Base-by-base conservation (phyloP, 2,888 invertebrate species). In the Steinernema hermaphroditum region DNA sequence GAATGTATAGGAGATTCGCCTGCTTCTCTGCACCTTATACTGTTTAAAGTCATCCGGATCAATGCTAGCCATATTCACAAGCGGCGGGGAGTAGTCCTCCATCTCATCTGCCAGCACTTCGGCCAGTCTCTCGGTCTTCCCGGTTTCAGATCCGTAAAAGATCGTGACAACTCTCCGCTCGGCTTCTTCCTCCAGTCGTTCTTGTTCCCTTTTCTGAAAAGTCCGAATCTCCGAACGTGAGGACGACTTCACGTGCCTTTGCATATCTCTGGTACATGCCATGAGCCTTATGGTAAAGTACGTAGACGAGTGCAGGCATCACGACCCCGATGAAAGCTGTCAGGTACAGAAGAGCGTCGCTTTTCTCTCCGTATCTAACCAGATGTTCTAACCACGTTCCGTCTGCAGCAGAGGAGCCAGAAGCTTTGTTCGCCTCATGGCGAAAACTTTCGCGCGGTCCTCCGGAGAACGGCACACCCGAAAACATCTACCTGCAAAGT, bases 301-400 rank as follows among this genome's bases (percentile, higher is more conserved):
- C 50, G 71, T 83, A 84, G 72, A 84, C 80, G 34, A 84, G 54
- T 34, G 81, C 83, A 4, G 85, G 85, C 74, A 84, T 75, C 1
- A 84, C 44, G 16, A 85, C 80, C 12, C 85, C 85, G 37, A 85
- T 75, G 14, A 80, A 70, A 1, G 84, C 85, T 0, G 85, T 85
- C 14, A 82, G 68, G 69, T 83, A 84, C 41, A 84, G 78, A 44
- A 84, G 78, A n/a, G 81, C 68, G 43, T 84, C 84, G 70, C 83
- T 83, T 72, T 80, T 76, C 32, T 76, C 77, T 8, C 72, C 72
- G 49, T 76, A 75, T 41, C 76, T 43, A 22, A 76, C 43, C 9
- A 76, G 34, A 16, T 72, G 77, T 37, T 76, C 75, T 32, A 75
- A 43, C 62, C 62, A 72, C 37, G 69, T 19, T 12, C 46, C 71